A percentile compares a stretch with the other conserved stretches of the same genome.
Conservation (phyloP, 1,140 invertebrate genomes). For the Pemphigus obesinymphae region DNA sequence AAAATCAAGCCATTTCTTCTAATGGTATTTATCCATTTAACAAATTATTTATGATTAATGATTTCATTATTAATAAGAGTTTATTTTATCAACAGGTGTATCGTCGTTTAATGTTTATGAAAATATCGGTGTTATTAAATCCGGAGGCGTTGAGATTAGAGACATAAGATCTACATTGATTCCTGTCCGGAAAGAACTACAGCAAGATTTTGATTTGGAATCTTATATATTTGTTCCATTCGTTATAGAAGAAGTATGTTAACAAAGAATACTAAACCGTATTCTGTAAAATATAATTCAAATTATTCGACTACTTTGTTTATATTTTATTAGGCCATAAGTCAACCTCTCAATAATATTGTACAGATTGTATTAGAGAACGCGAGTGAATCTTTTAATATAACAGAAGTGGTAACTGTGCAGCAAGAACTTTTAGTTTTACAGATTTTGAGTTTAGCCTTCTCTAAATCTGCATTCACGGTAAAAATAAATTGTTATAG, state of each 20-base stretch:
- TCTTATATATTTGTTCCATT: slow-evolving; percentile 21
- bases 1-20: neutral
- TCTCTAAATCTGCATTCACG: neutral
- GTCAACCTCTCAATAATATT: slow-evolving; percentile 3
- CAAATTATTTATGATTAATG: no score
- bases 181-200: slow-evolving; percentile 27
- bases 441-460: neutral
- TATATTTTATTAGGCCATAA: neutral
- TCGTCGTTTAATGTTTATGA: slow-evolving; percentile 4
- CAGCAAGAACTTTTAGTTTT: slow-evolving; percentile 12
- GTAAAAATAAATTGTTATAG: neutral
- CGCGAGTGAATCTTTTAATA: neutral
- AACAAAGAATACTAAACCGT: neutral
- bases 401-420: neutral
- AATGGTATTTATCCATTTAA: neutral
- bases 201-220: slow-evolving; percentile 12
- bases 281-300: neutral
- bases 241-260: neutral
- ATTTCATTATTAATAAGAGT: neutral
- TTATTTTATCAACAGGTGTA: neutral
- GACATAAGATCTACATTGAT: slow-evolving; percentile 30
- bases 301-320: neutral
- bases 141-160: slow-evolving; percentile 18
- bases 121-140: slow-evolving; percentile 3
- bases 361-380: slow-evolving; percentile 29